Evolutionary conservation across 2,113 vertebrate genomes (phyloP).

Genomic region (Rallus limicola): DNA sequence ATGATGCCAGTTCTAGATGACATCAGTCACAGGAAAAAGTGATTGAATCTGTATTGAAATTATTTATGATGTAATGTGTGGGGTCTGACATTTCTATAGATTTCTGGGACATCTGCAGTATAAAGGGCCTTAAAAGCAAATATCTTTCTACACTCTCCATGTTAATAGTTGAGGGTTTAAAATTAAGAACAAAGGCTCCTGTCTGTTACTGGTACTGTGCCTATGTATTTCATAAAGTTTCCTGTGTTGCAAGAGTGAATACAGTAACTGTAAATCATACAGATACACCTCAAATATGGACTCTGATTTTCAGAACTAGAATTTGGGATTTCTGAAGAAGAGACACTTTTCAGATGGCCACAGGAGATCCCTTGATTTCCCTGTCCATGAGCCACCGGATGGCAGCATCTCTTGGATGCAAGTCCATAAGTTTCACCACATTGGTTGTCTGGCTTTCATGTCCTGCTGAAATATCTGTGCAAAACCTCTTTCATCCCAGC

Average conservation of each 20-base stretch:
- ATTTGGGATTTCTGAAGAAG: not conserved
- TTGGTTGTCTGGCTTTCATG: not conserved
- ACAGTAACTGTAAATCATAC: not conserved
- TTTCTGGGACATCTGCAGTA: not conserved
- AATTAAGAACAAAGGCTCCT: not conserved
- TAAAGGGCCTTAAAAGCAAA: not conserved
- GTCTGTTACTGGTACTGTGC: not conserved
- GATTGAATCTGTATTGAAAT: slow-evolving; percentile 34
- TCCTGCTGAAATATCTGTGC: not conserved
- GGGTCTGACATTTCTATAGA: not conserved
- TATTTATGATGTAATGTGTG: not conserved
- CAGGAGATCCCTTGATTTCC: not conserved
- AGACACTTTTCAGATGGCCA: not conserved
- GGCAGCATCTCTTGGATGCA: not conserved
- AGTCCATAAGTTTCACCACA: not conserved
- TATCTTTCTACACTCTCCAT: not conserved
- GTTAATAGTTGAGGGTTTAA: not conserved
- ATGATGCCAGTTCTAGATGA: slow-evolving; percentile 15
- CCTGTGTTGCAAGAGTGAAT: not conserved
- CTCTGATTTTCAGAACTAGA: not conserved
- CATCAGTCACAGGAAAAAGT: slow-evolving; percentile 59
- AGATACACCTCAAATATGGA: rapidly evolving
- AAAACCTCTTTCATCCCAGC: not conserved
- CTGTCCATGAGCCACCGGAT: not conserved
- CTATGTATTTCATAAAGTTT: not conserved